Evolutionary conservation across 2,888 invertebrate species (phyloP), one percentile per base, ranked within the genome.

Genomic region (Pachliopta kotzebuea): DNA sequence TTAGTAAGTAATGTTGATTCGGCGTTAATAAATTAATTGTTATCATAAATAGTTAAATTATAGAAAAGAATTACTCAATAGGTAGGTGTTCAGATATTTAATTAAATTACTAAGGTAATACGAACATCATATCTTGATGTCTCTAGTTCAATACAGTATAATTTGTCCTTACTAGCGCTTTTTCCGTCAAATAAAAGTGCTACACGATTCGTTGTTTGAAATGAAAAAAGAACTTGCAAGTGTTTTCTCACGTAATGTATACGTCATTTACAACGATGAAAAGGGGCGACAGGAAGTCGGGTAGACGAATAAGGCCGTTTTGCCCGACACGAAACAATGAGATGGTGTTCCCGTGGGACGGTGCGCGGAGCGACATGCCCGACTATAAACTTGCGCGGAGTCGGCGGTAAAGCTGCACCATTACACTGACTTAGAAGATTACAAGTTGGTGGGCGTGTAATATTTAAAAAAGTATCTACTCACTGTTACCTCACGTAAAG

Each of bases 271-370:
- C 20, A n/a, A 57, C 11, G 79, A 84, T 78, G 84, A 81, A 82
- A 79, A 78, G 80, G 53, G 79, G 75, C 77, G 80, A 81, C 80
- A n/a, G 78, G 75, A 69, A 74, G 72, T 71, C 76, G 77, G 73
- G 74, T 72, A 75, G 79, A 80, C 81, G 85, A 86, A 85, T 86
- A 83, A 84, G 76, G 69, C 76, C 70, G 74, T 76, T 82, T 77
- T 71, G 76, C 74, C 71, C 71, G 76, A 79, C 81, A 76, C 79
- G 77, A 83, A 80, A 84, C 81, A 84, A 83, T 83, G 78, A 80
- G 76, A 77, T 75, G 75, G 70, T 71, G 73, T 66, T 74, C 73
- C 73, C 67, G n/a, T 45, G 74, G 72, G 45, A 71, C 64, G 67
- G 31, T 56, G 68, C 65, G 71, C 49, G 60, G 64, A 24, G 54